A percentile compares a stretch with the other conserved stretches of the same genome.
Conservation (phyloP, 2,888 invertebrate species). For the Chrysopilus asiliformis region DNA sequence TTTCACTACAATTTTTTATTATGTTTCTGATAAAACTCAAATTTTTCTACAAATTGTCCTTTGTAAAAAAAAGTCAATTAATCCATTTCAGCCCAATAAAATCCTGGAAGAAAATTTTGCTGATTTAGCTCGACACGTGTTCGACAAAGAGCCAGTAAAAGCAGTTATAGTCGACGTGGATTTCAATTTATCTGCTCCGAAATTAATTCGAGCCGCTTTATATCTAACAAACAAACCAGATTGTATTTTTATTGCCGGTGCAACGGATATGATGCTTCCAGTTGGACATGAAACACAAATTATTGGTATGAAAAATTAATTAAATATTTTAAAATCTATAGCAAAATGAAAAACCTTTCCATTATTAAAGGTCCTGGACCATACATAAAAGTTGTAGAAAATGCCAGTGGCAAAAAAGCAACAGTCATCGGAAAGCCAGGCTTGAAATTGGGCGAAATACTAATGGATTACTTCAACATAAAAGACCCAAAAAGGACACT, state of each 20-base stretch:
- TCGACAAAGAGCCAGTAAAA: conserved; percentile 26
- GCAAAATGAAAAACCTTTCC: neutral
- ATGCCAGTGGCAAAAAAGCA: conserved; percentile 27
- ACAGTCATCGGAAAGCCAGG: conserved; percentile 38
- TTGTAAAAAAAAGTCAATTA: no score
- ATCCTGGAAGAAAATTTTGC: conserved; percentile 17
- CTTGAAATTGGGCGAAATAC: conserved; percentile 24
- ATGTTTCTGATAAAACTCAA: no score
- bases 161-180: conserved; percentile 41
- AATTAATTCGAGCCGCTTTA: conserved; percentile 35
- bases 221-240: conserved; percentile 36
- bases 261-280: conserved; percentile 33
- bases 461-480: conserved; percentile 29
- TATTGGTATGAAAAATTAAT: conserved; percentile 25
- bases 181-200: conserved; percentile 34
- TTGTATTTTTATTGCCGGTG: conserved; percentile 35
- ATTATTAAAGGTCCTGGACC: conserved; percentile 28
- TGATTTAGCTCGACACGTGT: conserved; percentile 25
- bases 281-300: conserved; percentile 24
- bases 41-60: no score
- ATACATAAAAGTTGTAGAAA: conserved; percentile 29
- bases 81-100: conserved; percentile 17
- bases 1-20: neutral
- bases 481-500: conserved; percentile 49
- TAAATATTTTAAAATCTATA: neutral